Percentiles rank a stretch among this genome's conserved stretches.
Conservation (phyloP, 2,113 vertebrate species). For the Syngnathus floridae region DNA sequence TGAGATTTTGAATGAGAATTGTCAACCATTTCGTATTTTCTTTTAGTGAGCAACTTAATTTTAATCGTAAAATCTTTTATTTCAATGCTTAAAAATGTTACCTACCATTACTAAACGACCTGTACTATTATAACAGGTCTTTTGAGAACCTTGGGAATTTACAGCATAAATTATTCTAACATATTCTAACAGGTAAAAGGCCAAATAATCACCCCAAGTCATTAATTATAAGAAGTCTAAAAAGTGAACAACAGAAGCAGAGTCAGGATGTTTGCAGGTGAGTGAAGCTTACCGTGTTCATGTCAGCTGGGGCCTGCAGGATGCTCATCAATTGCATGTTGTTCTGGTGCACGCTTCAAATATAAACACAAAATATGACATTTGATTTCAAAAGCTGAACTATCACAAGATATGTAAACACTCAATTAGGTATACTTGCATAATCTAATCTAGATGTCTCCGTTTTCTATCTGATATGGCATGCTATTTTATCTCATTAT, state of each 20-base stretch:
- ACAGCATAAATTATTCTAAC: neutral
- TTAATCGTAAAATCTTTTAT: too few species aligned
- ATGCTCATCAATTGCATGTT: slow-evolving; percentile 28
- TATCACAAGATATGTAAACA: neutral
- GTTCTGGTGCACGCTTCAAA: slow-evolving; percentile 43
- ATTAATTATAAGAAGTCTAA: neutral
- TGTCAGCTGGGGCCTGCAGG: neutral
- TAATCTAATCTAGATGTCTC: neutral
- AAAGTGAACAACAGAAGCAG: neutral
- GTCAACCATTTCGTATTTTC: neutral
- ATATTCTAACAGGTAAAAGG: neutral
- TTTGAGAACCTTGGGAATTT: neutral
- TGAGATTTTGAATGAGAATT: neutral
- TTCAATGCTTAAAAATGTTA: too few species aligned
- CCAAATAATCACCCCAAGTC: neutral
- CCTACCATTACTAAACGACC: slow-evolving; percentile 1
- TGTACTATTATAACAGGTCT: neutral
- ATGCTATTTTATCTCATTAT: neutral
- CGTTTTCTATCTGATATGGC: neutral
- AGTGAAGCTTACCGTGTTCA: slow-evolving; percentile 31
- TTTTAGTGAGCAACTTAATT: too few species aligned
- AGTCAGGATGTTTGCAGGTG: neutral
- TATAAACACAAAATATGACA: slow-evolving; percentile 7
- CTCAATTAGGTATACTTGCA: neutral
- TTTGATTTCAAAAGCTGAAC: neutral